Conservation (phyloP, 2,113 vertebrate genomes). For the Pollimyrus isidori region DNA sequence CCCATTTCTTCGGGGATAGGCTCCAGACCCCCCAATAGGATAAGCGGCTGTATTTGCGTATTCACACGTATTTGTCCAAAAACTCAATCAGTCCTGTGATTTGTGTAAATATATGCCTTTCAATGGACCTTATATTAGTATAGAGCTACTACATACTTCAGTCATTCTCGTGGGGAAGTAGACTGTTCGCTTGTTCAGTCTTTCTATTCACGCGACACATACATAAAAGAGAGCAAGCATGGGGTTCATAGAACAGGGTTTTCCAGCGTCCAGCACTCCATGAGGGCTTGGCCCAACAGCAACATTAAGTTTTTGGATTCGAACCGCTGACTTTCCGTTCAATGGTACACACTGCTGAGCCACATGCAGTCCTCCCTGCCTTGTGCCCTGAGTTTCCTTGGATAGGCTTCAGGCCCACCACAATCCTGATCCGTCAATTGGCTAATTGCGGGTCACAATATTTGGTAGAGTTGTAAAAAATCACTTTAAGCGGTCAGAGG, state of each 20-base stretch:
- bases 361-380: not conserved
- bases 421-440: not conserved
- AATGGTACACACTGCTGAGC: not conserved
- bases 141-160: too few relatives aligned
- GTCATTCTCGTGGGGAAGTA: too few relatives aligned
- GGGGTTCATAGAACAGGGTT: not conserved
- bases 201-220: too few relatives aligned
- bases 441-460: not conserved
- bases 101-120: too few relatives aligned
- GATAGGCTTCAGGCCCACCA: not conserved
- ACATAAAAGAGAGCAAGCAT: not conserved
- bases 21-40: too few relatives aligned
- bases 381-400: not conserved
- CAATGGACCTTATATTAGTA: too few relatives aligned
- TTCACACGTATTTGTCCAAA: too few relatives aligned
- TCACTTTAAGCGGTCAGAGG: not conserved
- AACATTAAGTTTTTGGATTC: not conserved
- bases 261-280: not conserved
- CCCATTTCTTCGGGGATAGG: too few relatives aligned
- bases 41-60: too few relatives aligned
- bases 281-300: not conserved
- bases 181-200: too few relatives aligned
- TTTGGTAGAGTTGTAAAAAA: not conserved
- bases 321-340: not conserved
- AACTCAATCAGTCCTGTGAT: too few relatives aligned